Evolutionary conservation across 2,113 vertebrate genomes (phyloP).

Genomic region (Otolemur garnettii): DNA sequence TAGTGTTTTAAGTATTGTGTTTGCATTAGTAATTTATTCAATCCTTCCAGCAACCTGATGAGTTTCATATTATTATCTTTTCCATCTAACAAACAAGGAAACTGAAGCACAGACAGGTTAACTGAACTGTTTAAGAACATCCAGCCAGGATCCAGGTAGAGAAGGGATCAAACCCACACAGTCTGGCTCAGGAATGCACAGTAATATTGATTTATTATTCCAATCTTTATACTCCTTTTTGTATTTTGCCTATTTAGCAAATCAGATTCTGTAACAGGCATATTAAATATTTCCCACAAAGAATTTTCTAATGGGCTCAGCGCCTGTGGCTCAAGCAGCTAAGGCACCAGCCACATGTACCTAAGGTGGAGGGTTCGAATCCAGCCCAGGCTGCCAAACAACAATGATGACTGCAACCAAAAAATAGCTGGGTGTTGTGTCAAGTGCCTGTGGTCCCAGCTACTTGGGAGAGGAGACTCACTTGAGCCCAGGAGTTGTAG

Average conservation of each 20-base stretch:
- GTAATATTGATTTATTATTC: background rate
- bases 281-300: background rate
- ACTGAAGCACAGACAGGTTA: background rate
- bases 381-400: too few relatives aligned
- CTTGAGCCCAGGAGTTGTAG: too few relatives aligned
- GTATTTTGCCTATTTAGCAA: background rate
- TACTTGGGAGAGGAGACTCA: too few relatives aligned
- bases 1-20: background rate
- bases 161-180: background rate
- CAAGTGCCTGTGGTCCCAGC: too few relatives aligned
- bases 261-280: background rate
- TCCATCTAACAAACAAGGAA: background rate
- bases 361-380: too few relatives aligned
- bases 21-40: background rate
- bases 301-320: background rate
- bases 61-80: background rate
- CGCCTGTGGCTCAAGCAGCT: too few relatives aligned
- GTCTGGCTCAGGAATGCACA: background rate
- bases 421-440: too few relatives aligned
- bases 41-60: background rate
- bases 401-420: too few relatives aligned
- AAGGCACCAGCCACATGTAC: too few relatives aligned
- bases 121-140: background rate
- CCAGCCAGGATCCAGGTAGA: background rate
- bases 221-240: background rate